These are phyloP conservation scores for Ormyrus rosae DNA, from an alignment of 2,888 invertebrate genomes.

Conservation along the genomic window DNA sequence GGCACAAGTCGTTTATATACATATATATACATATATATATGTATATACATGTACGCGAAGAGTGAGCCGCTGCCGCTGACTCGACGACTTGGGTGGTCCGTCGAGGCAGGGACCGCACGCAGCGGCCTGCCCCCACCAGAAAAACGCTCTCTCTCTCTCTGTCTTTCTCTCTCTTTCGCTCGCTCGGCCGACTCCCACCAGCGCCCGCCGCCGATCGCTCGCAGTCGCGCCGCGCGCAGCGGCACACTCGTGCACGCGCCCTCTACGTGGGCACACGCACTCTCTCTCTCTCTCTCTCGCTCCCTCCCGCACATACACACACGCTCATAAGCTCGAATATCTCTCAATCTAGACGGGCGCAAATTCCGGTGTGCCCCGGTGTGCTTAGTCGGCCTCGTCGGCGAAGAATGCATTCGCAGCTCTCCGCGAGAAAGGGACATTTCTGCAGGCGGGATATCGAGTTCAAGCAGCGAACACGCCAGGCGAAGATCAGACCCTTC, in stretches of 20 bases:
- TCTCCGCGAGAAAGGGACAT: neutral
- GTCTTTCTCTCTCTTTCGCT: conserved; percentile 56
- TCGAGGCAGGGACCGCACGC: conserved; percentile 75
- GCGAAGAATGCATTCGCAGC: too few relatives aligned
- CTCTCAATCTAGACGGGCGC: conserved; percentile 26
- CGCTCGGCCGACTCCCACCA: neutral
- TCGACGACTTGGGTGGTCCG: conserved; percentile 74
- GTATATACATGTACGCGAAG: neutral
- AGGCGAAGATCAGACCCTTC: too few relatives aligned
- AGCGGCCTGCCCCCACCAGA: conserved; percentile 73
- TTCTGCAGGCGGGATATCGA: too few relatives aligned
- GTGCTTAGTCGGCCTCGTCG: too few relatives aligned
- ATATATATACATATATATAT: neutral
- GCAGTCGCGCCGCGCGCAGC: conserved; percentile 52
- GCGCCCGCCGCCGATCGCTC: neutral
- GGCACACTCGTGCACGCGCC: conserved; percentile 61
- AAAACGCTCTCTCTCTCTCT: conserved; percentile 64
- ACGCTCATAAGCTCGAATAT: conserved; percentile 6
- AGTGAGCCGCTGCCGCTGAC: conserved; percentile 17
- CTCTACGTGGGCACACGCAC: conserved; percentile 39
- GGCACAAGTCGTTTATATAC: neutral
- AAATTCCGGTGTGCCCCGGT: neutral
- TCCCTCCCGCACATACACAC: neutral
- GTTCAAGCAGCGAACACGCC: too few relatives aligned
- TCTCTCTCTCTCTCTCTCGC: neutral